Evolutionary conservation across 2,888 invertebrate genomes (phyloP), one percentile per base, ranked within the genome.

Genomic region (Lysandra coridon): DNA sequence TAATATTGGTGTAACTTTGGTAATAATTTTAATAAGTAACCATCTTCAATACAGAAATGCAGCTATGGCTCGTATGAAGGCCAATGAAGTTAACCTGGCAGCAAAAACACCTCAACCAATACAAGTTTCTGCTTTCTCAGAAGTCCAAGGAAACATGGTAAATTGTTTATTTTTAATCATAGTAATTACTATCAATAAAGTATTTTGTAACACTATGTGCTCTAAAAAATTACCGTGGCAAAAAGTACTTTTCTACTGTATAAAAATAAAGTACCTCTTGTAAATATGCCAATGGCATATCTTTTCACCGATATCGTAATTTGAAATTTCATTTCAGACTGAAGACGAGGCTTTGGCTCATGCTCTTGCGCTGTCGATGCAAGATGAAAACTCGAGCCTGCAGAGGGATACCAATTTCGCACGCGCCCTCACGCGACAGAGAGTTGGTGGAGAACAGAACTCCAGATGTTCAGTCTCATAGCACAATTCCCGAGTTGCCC

Each of bases 281-380:
- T 40, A 40, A 44, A 44, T 7, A 40, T 40, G 44, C 7, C 44
- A 44, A 44, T 40, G 40, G 6, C 40, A 44, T 44, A 44, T 44
- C 44, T 7, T 44, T 7, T 44, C 44, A 44, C 44, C 17, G 3
- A 14, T 62, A 2, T 62, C 77, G 37, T 77, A 12, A 37, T 23
- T 53, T 79, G 33, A 49, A 10, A 73, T 79, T 40, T 79, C n/a
- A 77, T 87, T 89, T 23, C 86, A 96, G 96, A 97, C 96, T 83
- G 99, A 99, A 93, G 99, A 99, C 87, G 99, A 98, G 90, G 98
- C 98, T 0, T 90, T 99, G 79, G 98, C 98, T 0, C 96, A 96
- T 84, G 98, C 98, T 0, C 90, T 99, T 37, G 97, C 98, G 4
- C 90, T 97, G 17, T 98, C 98, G 0, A 91, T 98, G 89, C 95